Conservation (phyloP, 2,113 vertebrate genomes). For the Cygnus atratus region DNA sequence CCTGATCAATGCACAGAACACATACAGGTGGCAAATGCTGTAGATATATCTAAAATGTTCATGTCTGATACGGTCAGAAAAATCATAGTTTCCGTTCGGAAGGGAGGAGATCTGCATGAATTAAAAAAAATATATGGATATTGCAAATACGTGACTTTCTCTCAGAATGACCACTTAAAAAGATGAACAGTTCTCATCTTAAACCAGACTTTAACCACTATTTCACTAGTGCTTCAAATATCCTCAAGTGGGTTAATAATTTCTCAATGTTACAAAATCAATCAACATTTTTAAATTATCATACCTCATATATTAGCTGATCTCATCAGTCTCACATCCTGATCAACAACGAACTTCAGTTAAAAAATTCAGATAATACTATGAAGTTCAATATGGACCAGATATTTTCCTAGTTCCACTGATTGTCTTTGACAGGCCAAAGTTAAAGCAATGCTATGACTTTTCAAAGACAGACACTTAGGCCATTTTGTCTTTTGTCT, state of each 20-base stretch:
- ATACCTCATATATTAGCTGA: too few relatives aligned
- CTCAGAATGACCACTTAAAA: neutral
- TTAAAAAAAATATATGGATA: neutral
- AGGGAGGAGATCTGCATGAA: neutral
- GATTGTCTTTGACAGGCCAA: too few relatives aligned
- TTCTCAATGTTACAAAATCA: neutral
- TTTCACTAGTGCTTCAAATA: neutral
- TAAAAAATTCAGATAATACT: too few relatives aligned
- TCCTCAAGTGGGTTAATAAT: neutral
- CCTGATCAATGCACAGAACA: neutral
- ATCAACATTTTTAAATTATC: too few relatives aligned
- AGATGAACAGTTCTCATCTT: neutral
- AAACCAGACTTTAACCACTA: neutral
- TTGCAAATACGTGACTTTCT: neutral
- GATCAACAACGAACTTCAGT: too few relatives aligned
- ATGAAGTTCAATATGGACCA: too few relatives aligned
- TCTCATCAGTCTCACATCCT: too few relatives aligned
- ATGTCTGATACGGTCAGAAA: neutral
- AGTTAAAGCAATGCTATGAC: too few relatives aligned
- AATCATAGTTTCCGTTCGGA: neutral
- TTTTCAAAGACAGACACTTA: too few relatives aligned
- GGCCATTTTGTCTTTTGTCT: too few relatives aligned
- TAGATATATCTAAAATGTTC: neutral
- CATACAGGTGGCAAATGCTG: neutral
- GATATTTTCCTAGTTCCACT: too few relatives aligned